Conservation (phyloP, 2,888 invertebrate genomes). For the Cephus rjabovi region DNA sequence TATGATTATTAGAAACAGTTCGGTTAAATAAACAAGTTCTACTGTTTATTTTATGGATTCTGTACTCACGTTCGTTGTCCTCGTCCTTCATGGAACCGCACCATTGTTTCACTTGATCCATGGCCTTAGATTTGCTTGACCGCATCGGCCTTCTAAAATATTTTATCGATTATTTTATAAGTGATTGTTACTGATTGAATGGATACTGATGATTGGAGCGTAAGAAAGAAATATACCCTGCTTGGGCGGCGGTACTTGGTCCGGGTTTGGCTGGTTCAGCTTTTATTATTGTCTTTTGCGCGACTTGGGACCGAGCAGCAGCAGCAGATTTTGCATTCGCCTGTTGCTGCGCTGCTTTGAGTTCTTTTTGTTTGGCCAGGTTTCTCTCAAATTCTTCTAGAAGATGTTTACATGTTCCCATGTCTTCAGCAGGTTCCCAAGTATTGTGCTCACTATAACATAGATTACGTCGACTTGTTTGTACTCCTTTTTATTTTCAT, state of each 20-base stretch:
- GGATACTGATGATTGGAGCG: background rate
- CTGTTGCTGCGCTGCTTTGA: slow-evolving; percentile 69
- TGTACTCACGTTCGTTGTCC: slow-evolving; percentile 60
- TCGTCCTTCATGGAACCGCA: slow-evolving; percentile 76
- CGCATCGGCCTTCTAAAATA: slow-evolving; percentile 75
- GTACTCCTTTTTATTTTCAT: background rate
- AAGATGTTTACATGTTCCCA: slow-evolving; percentile 81
- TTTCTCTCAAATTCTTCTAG: slow-evolving; percentile 86
- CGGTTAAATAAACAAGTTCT: slow-evolving; percentile 1
- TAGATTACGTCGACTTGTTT: background rate
- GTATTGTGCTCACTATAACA: slow-evolving; percentile 79
- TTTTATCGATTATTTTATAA: background rate
- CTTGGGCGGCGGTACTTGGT: slow-evolving; percentile 58
- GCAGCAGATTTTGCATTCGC: slow-evolving; percentile 21
- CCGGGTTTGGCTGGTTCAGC: slow-evolving; percentile 56
- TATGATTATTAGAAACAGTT: slow-evolving; percentile 21
- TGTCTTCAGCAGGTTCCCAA: slow-evolving; percentile 85
- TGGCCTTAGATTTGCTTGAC: slow-evolving; percentile 83
- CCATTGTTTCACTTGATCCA: slow-evolving; percentile 88
- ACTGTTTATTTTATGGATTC: background rate
- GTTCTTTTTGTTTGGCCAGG: slow-evolving; percentile 79
- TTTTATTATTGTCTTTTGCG: slow-evolving; percentile 54
- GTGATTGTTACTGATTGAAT: background rate
- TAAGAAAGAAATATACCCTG: slow-evolving; percentile 41
- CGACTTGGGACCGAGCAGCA: slow-evolving; percentile 25